Percentiles rank a stretch among this genome's conserved stretches.
Conservation (phyloP, 2,888 invertebrate species). For the Scaeva pyrastri region DNA sequence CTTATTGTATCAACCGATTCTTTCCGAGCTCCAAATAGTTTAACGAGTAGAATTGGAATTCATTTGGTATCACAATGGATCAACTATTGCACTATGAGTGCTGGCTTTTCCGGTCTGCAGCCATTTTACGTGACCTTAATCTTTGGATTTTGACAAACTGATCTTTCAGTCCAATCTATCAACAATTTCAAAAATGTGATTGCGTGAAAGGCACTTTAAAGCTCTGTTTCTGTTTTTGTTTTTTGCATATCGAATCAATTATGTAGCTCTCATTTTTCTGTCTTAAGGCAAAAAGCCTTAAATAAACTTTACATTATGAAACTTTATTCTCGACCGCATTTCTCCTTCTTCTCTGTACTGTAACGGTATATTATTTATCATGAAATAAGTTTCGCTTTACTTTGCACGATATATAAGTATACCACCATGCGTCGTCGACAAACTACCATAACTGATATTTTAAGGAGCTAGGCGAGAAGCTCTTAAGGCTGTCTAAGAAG, state of each 20-base stretch:
- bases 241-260: not conserved
- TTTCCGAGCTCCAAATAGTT: no score
- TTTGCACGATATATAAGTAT: constrained; percentile 2
- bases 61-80: no score
- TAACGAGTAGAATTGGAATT: no score
- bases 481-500: constrained; percentile 61
- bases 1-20: no score
- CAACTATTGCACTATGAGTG: no score
- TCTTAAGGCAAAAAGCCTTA: not conserved
- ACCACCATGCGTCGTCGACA: not conserved
- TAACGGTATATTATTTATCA: constrained; percentile 31
- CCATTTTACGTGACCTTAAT: no score
- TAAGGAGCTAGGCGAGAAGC: constrained; percentile 25
- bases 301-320: constrained; percentile 33
- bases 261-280: not conserved
- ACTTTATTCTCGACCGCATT: constrained; percentile 33
- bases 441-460: not conserved
- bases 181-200: no score
- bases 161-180: no score
- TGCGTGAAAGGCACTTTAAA: no score
- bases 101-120: no score
- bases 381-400: constrained; percentile 37
- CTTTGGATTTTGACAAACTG: no score
- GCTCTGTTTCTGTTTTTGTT: not conserved
- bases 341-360: not conserved